These are phyloP conservation scores for Ichneumoninae sp. DNA, from an alignment of 2,888 invertebrate species.

Conservation along the genomic window DNA sequence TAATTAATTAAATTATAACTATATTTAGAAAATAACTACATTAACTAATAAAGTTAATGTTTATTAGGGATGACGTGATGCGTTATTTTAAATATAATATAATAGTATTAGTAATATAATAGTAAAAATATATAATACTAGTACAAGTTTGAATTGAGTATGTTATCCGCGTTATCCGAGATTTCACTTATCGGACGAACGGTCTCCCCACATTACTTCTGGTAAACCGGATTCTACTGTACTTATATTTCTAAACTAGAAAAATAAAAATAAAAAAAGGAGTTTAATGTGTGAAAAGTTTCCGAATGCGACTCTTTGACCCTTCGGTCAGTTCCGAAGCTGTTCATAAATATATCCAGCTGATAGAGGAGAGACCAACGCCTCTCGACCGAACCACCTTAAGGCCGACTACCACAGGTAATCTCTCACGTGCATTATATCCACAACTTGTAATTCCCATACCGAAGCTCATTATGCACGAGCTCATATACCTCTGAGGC, in stretches of 20 bases:
- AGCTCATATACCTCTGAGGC: constrained; percentile 25
- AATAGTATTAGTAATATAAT: too few species aligned
- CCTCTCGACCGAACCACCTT: constrained; percentile 25
- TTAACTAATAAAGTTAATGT: too few species aligned
- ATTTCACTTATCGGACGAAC: too few species aligned
- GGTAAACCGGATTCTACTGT: too few species aligned
- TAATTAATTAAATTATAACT: too few species aligned
- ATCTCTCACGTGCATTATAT: constrained; percentile 73
- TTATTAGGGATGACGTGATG: too few species aligned
- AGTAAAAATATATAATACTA: too few species aligned
- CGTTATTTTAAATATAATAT: too few species aligned
- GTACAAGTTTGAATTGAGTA: too few species aligned
- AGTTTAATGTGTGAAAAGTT: not conserved
- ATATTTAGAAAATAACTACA: too few species aligned
- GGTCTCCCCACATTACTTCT: too few species aligned
- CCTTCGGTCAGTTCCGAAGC: constrained; percentile 11
- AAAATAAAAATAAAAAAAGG: not conserved
- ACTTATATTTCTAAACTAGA: not conserved
- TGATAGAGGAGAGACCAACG: constrained; percentile 7
- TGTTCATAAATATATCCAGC: not conserved
- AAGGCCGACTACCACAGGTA: constrained; percentile 19
- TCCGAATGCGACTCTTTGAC: not conserved
- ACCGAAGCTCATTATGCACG: constrained; percentile 17
- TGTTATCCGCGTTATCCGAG: too few species aligned
- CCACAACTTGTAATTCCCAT: constrained; percentile 62